Evolutionary conservation across 2,888 invertebrate species (phyloP), one percentile per base, ranked within the genome.

Genomic region (Platycnemis pennipes): DNA sequence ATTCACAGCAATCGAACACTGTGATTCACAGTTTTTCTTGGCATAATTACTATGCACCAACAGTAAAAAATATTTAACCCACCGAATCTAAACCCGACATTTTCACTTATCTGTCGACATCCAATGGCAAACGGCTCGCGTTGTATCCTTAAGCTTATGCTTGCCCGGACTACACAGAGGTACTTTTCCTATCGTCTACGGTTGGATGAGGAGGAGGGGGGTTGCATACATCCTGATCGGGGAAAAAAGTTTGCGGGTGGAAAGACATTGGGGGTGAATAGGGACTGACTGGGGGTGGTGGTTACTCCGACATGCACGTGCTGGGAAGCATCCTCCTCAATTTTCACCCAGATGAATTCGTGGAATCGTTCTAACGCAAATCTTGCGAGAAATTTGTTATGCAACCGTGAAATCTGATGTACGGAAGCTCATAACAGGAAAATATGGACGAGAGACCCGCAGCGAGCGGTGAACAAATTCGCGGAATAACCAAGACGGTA

Each of bases 221-320:
- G 56, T 89, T 89, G 89, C 89, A 89, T 89, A 89, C 89, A 22
- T 89, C 89, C 26, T 56, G 31, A 16, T 2, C 49, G n/a, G 56
- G 53, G 37, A 56, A 56, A 88, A 42, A 37, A 37, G 63, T 63
- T 63, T 63, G 63, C 26, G 19, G 63, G 63, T n/a, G 63, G 63
- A n/a, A 26, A 49, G 49, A 49, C 19, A 63, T 8, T 5, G n/a
- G 63, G 26, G n/a, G 26, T 3, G n/a, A 63, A 26, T 3, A 63
- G 4, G 4, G 26, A 7, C n/a, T n/a, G 26, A 2, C 63, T 63
- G 8, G 63, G 63, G 26, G 63, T 26, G 63, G 63, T 5, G 63
- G 63, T n/a, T 63, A 63, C n/a, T 22, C 26, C 63, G 26, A 63
- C 63, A 63, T 63, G 63, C 8, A 63, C 7, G n/a, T 8, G 8